Conservation (phyloP, 35 echinoderm and acorn worm genomes). For the Hemicentrotus pulcherrimus region DNA sequence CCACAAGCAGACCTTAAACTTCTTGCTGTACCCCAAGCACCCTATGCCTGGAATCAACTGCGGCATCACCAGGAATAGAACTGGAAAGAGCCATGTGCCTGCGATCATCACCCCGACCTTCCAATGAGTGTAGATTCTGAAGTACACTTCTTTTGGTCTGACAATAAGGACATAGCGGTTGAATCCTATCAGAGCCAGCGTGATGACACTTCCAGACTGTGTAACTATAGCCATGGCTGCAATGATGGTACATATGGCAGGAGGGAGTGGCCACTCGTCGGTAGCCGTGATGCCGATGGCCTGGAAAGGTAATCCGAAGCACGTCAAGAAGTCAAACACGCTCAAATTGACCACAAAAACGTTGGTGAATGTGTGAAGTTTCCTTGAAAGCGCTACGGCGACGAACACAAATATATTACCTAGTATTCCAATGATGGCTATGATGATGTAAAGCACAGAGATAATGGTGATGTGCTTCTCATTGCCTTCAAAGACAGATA, state of each 20-base stretch:
- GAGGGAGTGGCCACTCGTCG: constrained; percentile 61
- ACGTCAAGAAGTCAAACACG: constrained; percentile 60
- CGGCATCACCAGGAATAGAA: not conserved
- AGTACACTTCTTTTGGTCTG: constrained; percentile 40
- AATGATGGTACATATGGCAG: constrained; percentile 55
- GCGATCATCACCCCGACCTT: constrained; percentile 58
- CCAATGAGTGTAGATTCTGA: constrained; percentile 51
- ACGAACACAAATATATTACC: constrained; percentile 65
- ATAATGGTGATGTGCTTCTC: constrained; percentile 20
- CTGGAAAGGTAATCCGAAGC: constrained; percentile 65
- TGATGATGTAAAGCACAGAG: constrained; percentile 33
- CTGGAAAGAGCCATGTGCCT: constrained; percentile 63
- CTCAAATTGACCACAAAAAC: constrained; percentile 66
- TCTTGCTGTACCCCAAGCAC: constrained; percentile 52
- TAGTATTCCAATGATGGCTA: constrained; percentile 50
- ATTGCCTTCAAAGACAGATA: constrained; percentile 21
- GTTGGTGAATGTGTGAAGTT: constrained; percentile 67
- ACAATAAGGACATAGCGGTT: constrained; percentile 64
- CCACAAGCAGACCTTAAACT: constrained; percentile 72
- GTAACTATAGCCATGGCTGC: constrained; percentile 52
- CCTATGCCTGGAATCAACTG: constrained; percentile 44
- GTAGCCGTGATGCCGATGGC: constrained; percentile 50
- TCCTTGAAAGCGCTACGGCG: constrained; percentile 49
- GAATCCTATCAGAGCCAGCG: constrained; percentile 58
- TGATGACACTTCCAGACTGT: constrained; percentile 59